Base-by-base conservation (phyloP, 1,140 invertebrate species). In the Nasonia longicornis region DNA sequence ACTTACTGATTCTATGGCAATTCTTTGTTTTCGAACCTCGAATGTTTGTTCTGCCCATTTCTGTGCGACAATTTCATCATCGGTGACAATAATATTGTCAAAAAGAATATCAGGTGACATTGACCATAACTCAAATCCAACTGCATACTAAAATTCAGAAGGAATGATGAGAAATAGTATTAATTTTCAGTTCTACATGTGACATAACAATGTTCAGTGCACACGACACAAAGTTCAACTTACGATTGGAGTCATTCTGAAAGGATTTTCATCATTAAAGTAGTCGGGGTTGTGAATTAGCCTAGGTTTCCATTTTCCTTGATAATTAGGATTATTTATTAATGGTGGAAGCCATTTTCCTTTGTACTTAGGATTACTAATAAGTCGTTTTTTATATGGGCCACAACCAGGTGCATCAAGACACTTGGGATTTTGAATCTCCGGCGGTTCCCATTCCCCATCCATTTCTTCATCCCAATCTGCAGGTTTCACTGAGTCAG, bases 391-490 rank as follows among this genome's bases (percentile, higher is more conserved):
- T 84, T 94, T 95, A 96, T 98, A 99, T 79, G 93, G 91, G 2
- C 98, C 98, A 92, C 98, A 99, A 4, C 98, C 98, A 6, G 95
- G 92, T 12, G 94, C 95, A 83, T 94, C 92, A 84, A 93, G 92
- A 88, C 98, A 99, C n/a, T 93, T 93, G 0, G 98, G 97, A 92
- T 99, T 99, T 81, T 94, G 93, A 45, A 99, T 95, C 75, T 98
- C 91, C 0, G 98, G 96, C 22, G 98, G 94, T 91, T 99, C 98
- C 98, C 98, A 99, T 89, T 97, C 96, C 0, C 98, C 98, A 92
- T 99, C 98, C 95, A 99, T 99, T 84, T 98, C 97, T 71, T 96
- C 94, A 91, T 99, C 98, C 98, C 98, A 99, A 89, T 99, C 98
- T 0, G 93, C 93, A 0, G 98, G 98, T 91, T 97, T 98, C 48